Evolutionary conservation across 2,888 invertebrate species (phyloP), one percentile per base, ranked within the genome.

Genomic region (Neria commutata): DNA sequence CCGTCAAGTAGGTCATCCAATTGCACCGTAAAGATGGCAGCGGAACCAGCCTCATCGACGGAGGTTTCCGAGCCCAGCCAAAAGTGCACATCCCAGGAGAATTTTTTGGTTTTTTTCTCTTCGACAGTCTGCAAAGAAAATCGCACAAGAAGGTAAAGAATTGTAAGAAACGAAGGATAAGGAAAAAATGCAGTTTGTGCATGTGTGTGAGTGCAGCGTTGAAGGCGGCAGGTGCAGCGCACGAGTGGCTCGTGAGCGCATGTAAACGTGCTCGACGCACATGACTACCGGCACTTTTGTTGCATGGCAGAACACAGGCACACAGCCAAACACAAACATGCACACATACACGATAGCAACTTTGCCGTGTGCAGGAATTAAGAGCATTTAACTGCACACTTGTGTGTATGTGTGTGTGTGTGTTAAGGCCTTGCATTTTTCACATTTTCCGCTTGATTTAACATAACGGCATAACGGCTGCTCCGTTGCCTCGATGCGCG

Each of bases 1-100:
- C 95, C 95, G 11, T 90, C 89, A 37, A 95, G 86, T 60, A 88
- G 86, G 72, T 95, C 93, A 71, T 95, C 95, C 52, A 95, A 81
- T 56, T 93, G 92, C 0, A 95, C 92, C 0, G 92, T 87, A 64
- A 89, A 80, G 54, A 91, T 90, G 57, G 91, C 91, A 0, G 91
- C 91, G 2, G 90, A 86, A 0, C 91, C 91, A 2, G 89, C 85
- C 81, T 91, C 91, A 78, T 91, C 91, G 77, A 89, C 89, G 0
- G 89, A 86, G 0, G 92, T 91, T 72, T 91, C 86, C 42, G 86
- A 86, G 33, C 94, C 95, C 42, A 95, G 85, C 94, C 95, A 95
- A 82, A 91, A 95, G 81, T 94, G 92, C 51, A 94, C 88, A 76
- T 95, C 91, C 90, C 92, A 94, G 23, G 86, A 83, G 11, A 89